These are phyloP conservation scores for Antheraea mylitta DNA, from an alignment of 1,140 invertebrate genomes.

Conservation along the genomic window DNA sequence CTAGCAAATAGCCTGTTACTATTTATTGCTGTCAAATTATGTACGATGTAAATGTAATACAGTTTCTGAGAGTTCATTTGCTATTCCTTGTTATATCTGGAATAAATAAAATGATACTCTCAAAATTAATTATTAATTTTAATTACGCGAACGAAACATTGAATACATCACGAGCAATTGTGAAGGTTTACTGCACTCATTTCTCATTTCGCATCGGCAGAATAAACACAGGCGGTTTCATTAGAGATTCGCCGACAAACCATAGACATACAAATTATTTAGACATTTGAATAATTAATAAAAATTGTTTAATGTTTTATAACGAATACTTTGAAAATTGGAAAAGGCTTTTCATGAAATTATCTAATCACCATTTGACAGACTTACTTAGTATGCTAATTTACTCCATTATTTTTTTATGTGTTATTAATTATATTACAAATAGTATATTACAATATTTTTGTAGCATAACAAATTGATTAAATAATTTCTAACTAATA, in stretches of 20 bases:
- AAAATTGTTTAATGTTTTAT: neutral
- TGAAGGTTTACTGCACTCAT: conserved; percentile 58
- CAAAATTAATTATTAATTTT: conserved; percentile 16
- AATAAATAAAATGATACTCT: neutral
- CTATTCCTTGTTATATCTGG: neutral
- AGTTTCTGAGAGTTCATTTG: no score
- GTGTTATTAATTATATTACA: no score
- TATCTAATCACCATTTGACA: no score
- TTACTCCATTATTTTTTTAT: no score
- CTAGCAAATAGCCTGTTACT: no score
- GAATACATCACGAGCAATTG: conserved; percentile 29
- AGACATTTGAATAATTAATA: conserved; percentile 28
- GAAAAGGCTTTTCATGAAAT: no score
- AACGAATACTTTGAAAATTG: neutral
- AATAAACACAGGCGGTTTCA: conserved; percentile 64
- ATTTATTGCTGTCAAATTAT: no score
- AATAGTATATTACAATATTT: no score
- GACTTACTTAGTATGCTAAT: no score
- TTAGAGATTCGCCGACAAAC: conserved; percentile 52
- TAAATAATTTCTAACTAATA: no score
- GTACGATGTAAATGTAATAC: no score
- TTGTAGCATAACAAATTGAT: no score
- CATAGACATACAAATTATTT: conserved; percentile 39
- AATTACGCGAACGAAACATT: conserved; percentile 12
- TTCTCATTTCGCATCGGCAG: conserved; percentile 63